These are phyloP conservation scores for Aproaerema taeniolella DNA, from an alignment of 2,888 invertebrate genomes.

Conservation along the genomic window DNA sequence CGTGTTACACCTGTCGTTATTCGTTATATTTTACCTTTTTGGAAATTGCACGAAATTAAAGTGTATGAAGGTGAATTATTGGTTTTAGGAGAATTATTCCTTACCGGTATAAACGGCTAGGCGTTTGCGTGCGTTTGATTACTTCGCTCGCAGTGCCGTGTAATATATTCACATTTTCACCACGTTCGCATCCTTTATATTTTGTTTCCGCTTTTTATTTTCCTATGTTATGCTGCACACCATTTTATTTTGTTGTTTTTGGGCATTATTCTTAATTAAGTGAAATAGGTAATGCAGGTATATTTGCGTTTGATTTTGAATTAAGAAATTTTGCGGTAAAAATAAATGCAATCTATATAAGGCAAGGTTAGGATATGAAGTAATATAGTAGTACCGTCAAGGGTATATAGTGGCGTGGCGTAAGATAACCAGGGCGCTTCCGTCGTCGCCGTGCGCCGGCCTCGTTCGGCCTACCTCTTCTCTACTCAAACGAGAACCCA, in stretches of 20 bases:
- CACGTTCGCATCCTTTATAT: slow-evolving; percentile 67
- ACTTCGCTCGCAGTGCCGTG: slow-evolving; percentile 52
- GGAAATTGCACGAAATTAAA: slow-evolving; percentile 60
- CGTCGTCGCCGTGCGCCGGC: slow-evolving; percentile 27
- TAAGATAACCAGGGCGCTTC: slow-evolving; percentile 34
- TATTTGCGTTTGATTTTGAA: too few species aligned
- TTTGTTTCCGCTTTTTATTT: slow-evolving; percentile 53
- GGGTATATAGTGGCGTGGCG: too few species aligned
- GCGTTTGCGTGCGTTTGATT: slow-evolving; percentile 71
- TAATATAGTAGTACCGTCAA: too few species aligned
- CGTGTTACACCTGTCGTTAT: slow-evolving; percentile 9
- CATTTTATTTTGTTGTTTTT: slow-evolving; percentile 16
- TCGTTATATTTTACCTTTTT: slow-evolving; percentile 37
- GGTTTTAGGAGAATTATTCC: slow-evolving; percentile 60
- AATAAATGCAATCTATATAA: too few species aligned
- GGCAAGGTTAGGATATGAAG: not conserved
- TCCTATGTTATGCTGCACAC: slow-evolving; percentile 26
- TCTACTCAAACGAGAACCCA: slow-evolving; percentile 29
- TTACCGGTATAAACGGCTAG: slow-evolving; percentile 44
- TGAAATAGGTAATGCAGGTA: too few species aligned
- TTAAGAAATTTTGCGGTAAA: not conserved
- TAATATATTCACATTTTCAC: slow-evolving; percentile 75
- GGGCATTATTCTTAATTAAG: slow-evolving; percentile 15
- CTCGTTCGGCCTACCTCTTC: slow-evolving; percentile 24
- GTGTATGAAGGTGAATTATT: slow-evolving; percentile 66